Evolutionary conservation across 2,888 invertebrate species (phyloP).

Genomic region (Ctenicera cuprea): DNA sequence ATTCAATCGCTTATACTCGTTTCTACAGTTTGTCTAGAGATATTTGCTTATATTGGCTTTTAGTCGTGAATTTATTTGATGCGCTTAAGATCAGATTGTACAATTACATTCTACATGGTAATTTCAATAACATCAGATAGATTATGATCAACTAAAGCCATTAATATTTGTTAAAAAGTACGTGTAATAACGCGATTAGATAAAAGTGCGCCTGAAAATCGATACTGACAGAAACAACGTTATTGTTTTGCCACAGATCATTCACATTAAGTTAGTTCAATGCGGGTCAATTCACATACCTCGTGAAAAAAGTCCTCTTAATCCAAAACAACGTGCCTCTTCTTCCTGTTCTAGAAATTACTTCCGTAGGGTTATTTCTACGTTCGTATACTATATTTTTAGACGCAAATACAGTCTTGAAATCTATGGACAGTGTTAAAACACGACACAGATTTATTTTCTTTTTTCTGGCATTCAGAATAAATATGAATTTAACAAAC

Average conservation of each 20-base stretch:
- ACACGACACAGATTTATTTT: slow-evolving; percentile 13
- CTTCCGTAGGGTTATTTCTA: neutral
- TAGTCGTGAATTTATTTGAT: no score
- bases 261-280: slow-evolving; percentile 3
- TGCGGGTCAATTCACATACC: slow-evolving; percentile 5
- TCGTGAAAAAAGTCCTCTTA: neutral
- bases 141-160: neutral
- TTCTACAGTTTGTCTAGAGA: no score
- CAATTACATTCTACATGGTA: no score
- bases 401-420: neutral
- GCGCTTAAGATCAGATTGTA: no score
- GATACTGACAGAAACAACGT: neutral
- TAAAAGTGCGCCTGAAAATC: neutral
- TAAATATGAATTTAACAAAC: slow-evolving; percentile 18
- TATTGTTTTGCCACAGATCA: neutral
- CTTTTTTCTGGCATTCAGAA: neutral
- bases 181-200: slow-evolving; percentile 8
- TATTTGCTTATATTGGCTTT: no score
- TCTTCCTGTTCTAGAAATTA: neutral
- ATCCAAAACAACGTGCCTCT: slow-evolving; percentile 9
- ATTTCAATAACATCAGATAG: no score
- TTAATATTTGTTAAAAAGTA: neutral
- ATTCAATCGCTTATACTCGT: neutral
- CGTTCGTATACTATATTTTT: slow-evolving; percentile 4
- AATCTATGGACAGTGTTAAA: neutral